A percentile compares a stretch with the other conserved stretches of the same genome.
Evolutionary conservation across 2,113 vertebrate genomes (phyloP).

Genomic region (Callipepla squamata): DNA sequence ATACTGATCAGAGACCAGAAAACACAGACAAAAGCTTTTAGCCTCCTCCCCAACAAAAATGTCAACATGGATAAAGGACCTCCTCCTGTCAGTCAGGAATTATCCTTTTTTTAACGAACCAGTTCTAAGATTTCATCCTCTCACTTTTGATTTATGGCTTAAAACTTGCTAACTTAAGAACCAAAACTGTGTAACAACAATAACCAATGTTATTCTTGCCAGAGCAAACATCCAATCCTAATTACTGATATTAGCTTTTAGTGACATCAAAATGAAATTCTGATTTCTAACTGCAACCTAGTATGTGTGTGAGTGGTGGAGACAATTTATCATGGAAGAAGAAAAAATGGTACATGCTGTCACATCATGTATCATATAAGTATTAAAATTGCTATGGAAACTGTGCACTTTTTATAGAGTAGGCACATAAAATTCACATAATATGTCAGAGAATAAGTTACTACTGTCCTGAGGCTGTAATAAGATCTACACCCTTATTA

Average conservation of each 20-base stretch:
- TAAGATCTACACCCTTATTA: constrained; percentile 80
- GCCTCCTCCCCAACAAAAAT: not conserved
- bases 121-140: not conserved
- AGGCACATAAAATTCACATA: constrained; percentile 80
- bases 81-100: not conserved
- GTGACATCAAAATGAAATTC: constrained; percentile 30
- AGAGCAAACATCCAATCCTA: constrained; percentile 33
- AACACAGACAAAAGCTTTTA: not conserved
- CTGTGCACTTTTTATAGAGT: constrained; percentile 76
- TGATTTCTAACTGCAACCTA: constrained; percentile 35
- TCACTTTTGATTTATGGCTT: not conserved
- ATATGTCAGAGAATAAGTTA: constrained; percentile 83
- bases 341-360: constrained; percentile 69
- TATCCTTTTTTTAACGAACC: not conserved
- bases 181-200: constrained; percentile 9
- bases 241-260: constrained; percentile 51
- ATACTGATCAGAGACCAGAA: not conserved
- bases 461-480: constrained; percentile 81
- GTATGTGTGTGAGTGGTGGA: not conserved
- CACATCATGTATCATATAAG: constrained; percentile 69
- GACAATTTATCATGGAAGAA: constrained; percentile 66
- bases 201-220: not conserved
- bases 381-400: constrained; percentile 82
- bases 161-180: constrained; percentile 4
- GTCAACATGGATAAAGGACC: not conserved